Percentiles rank a stretch among this genome's conserved stretches.
Conservation (phyloP, 1,140 invertebrate genomes). For the Dinothrombium tinctorium region DNA sequence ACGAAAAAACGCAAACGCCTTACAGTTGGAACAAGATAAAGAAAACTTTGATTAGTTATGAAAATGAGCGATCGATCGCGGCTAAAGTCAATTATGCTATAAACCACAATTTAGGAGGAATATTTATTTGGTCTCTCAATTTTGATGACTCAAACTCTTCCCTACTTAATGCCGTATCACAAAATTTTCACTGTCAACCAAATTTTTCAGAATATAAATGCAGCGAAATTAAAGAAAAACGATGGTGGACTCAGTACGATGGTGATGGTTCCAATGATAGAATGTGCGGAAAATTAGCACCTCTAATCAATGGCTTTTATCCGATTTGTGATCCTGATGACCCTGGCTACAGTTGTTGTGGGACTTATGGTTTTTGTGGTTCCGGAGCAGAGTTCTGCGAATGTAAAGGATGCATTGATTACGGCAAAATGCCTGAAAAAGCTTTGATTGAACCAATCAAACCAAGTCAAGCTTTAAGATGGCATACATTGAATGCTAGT, state of each 20-base stretch:
- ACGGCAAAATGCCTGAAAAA: background rate
- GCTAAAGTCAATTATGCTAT: slow-evolving; percentile 16
- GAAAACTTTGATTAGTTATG: slow-evolving; percentile 5
- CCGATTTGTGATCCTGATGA: slow-evolving; percentile 2
- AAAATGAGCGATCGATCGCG: slow-evolving; percentile 3
- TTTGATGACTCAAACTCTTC: slow-evolving; percentile 16
- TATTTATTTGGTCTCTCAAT: slow-evolving; percentile 20
- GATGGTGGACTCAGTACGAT: slow-evolving; percentile 1
- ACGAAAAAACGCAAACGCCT: slow-evolving; percentile 5
- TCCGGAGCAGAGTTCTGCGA: background rate
- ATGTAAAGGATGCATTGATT: slow-evolving; percentile 1
- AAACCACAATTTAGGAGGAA: slow-evolving; percentile 17
- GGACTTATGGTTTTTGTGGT: background rate
- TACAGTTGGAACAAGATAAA: slow-evolving; percentile 3
- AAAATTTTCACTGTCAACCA: background rate
- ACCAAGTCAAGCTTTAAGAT: background rate
- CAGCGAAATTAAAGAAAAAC: background rate
- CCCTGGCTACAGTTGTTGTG: slow-evolving; percentile 1
- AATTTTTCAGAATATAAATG: background rate
- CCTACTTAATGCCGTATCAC: slow-evolving; percentile 13
- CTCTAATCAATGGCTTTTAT: background rate
- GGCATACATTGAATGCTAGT: background rate
- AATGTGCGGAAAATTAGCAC: background rate
- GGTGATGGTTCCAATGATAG: background rate
- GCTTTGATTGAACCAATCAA: background rate